phyloP scores from a whole-genome alignment of 2,888 invertebrate genomes.

The Drosophila ezoana region DNA sequence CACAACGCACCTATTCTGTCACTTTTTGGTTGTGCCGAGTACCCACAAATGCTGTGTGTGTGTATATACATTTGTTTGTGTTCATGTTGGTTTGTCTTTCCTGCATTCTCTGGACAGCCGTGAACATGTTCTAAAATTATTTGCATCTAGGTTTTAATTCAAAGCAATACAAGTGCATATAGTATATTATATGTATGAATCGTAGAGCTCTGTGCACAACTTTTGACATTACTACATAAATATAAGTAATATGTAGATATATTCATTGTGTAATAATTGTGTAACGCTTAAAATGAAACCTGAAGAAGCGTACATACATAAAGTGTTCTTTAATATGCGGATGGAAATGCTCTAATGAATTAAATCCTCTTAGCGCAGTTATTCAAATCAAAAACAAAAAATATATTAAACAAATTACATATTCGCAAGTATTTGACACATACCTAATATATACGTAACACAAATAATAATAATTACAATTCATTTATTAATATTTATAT shows the following conservation, averaged over 20 bases:
- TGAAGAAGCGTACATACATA: too few relatives aligned
- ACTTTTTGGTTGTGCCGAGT: conserved; percentile 36
- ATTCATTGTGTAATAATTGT: conserved; percentile 48
- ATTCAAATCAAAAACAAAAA: too few relatives aligned
- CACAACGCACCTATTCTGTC: conserved; percentile 54
- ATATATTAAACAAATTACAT: neutral
- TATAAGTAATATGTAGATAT: neutral
- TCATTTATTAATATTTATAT: too few relatives aligned
- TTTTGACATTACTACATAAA: neutral
- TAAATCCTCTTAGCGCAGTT: too few relatives aligned
- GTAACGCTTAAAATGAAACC: conserved; percentile 28
- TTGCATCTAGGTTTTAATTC: neutral
- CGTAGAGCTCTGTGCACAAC: neutral
- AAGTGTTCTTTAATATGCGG: too few relatives aligned
- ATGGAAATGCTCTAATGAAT: too few relatives aligned
- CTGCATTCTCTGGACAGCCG: conserved; percentile 5
- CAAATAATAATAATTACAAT: too few relatives aligned
- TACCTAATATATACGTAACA: neutral
- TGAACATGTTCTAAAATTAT: conserved; percentile 8
- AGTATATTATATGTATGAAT: neutral
- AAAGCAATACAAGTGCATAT: conserved; percentile 1
- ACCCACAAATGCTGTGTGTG: conserved; percentile 31
- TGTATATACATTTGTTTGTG: conserved; percentile 11
- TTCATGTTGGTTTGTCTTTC: conserved; percentile 4
- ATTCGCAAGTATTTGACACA: too few relatives aligned